Evolutionary conservation across 2,797 vertebrate species (phyloP), one percentile per base, ranked within the genome.

Genomic region (Anisognathus igniventris): DNA sequence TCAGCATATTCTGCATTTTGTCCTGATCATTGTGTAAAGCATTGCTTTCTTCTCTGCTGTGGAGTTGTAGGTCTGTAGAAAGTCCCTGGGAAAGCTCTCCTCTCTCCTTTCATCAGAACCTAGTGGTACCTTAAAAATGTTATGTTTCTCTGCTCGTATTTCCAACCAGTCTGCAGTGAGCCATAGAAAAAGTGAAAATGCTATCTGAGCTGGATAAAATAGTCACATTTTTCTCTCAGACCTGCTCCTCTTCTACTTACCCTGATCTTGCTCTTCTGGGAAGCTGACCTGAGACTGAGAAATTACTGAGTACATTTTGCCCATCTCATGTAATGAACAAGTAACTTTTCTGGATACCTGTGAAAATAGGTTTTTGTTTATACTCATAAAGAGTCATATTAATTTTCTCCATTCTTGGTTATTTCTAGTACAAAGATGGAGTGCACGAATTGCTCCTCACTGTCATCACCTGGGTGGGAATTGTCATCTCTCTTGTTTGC

Each of bases 401-500:
- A 92, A 98, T 95, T 88, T 95, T 95, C 51, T 88, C 83, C 91
- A 78, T 97, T 96, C 71, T 96, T 95, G 94, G 80, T 96, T 95
- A 65, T 96, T 96, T 95, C 86, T 97, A 99, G 99, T 98, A 97
- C 94, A 98, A 98, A 96, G 98, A 98, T 91, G 97, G 98, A 91
- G 98, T 98, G 81, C 99, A 99, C 39, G 98, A 99, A 91, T 98
- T 99, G 90, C 98, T 99, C 40, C 98, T 99, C 91, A 98, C 98
- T 3, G 98, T 99, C 98, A 99, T 99, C 98, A 99, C 99, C 60
- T 99, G 99, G 75, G 99, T 99, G 42, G 99, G 99, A 93, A 99
- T 99, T 54, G 98, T 99, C 91, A 98, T 99, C 95, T 99, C 99
- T 75, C 99, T 99, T 22, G 98, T 99, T 97, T 99, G 99, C 98